A percentile compares a stretch with the other conserved stretches of the same genome.
Conservation (phyloP, 1,140 invertebrate species). For the Drosophila nasuta region DNA sequence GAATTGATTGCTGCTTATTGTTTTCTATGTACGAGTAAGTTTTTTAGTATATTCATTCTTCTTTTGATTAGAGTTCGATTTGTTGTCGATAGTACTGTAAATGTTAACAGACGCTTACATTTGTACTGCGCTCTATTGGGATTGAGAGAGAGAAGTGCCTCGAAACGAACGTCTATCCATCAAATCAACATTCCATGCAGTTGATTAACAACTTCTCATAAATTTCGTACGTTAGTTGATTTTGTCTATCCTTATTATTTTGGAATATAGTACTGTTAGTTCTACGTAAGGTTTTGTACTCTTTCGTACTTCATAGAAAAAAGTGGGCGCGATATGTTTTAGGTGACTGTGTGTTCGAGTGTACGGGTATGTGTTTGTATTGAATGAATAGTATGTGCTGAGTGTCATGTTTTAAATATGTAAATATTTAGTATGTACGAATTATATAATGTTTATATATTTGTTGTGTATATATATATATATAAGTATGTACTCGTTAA, state of each 20-base stretch:
- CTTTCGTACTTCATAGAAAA: conserved; percentile 43
- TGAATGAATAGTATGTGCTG: conserved; percentile 38
- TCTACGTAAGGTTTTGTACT: conserved; percentile 42
- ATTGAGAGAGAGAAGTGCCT: conserved; percentile 39
- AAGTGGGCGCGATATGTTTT: conserved; percentile 70
- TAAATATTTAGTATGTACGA: conserved; percentile 36
- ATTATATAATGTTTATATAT: conserved; percentile 46
- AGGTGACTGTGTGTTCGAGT: conserved; percentile 13
- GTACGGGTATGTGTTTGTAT: conserved; percentile 6
- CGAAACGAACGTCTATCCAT: conserved; percentile 29
- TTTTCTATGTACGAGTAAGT: conserved; percentile 19
- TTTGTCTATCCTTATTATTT: background rate
- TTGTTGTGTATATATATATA: conserved; percentile 54
- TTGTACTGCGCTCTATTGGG: conserved; percentile 45
- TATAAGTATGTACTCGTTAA: conserved; percentile 63
- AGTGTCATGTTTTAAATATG: conserved; percentile 63
- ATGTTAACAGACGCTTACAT: conserved; percentile 53
- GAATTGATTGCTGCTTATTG: conserved; percentile 24
- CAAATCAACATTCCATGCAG: conserved; percentile 12
- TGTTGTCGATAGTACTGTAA: conserved; percentile 33
- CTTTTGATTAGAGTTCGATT: conserved; percentile 37
- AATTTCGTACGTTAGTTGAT: conserved; percentile 30
- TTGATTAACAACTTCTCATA: conserved; percentile 46
- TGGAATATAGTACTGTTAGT: conserved; percentile 37
- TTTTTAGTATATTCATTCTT: conserved; percentile 8